A percentile compares a stretch with the other conserved stretches of the same genome.
Conservation (phyloP, 2,113 vertebrate genomes). For the Bos taurus region ARS-UCD2.0 NC_037345.1:65567501-65568000, state of each 20-base stretch:
- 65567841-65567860: neutral
- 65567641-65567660: neutral
- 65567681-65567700: neutral
- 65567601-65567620: neutral
- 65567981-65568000: neutral
- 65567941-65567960: neutral
- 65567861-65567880: no score
- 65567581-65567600: neutral
- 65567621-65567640: neutral
- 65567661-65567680: accelerated
- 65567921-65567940: conserved; percentile 28
- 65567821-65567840: neutral
- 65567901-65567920: conserved; percentile 59
- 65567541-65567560: accelerated
- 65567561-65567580: accelerated
- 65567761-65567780: neutral
- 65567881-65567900: neutral
- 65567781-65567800: neutral
- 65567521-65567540: accelerated
- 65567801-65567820: neutral
- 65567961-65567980: neutral
- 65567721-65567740: accelerated
- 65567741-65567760: accelerated
- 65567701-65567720: neutral
- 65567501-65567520: conserved; percentile 63